A percentile compares a stretch with the other conserved stretches of the same genome.
phyloP scores from a whole-genome alignment of 2,113 vertebrate genomes.

The Rhea americana region DNA sequence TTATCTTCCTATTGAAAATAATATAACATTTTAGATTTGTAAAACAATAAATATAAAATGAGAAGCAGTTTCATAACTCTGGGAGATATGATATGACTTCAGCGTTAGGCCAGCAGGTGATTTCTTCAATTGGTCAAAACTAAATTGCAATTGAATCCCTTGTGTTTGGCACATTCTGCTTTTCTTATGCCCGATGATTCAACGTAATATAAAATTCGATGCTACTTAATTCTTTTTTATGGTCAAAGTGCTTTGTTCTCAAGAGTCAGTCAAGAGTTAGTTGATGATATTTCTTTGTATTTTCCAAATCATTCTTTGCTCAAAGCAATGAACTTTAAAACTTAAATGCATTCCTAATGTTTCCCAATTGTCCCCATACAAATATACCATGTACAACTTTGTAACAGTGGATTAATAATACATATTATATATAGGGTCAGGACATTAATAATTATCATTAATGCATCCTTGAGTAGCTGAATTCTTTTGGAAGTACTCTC shows the following conservation, averaged over 20 bases:
- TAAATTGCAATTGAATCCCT: neutral
- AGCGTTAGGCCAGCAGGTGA: neutral
- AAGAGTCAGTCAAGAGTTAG: neutral
- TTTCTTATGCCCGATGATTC: neutral
- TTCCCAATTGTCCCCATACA: neutral
- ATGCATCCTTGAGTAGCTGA: neutral
- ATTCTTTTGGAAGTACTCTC: neutral
- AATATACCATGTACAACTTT: neutral
- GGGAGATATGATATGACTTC: neutral
- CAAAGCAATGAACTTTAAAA: neutral
- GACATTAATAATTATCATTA: neutral
- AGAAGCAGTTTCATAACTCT: neutral
- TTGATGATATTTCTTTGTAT: neutral
- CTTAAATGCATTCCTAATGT: neutral
- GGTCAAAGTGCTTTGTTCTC: neutral
- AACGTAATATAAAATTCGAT: neutral
- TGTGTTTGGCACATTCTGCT: neutral
- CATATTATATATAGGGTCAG: neutral
- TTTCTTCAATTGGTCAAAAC: neutral
- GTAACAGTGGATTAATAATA: neutral
- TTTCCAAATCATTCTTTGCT: neutral
- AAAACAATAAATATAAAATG: neutral
- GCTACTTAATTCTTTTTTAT: neutral
- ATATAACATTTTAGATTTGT: neutral
- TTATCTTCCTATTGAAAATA: neutral